phyloP scores from a whole-genome alignment of 64 coral and sea anemone species.

The Trachythela sp. region DNA sequence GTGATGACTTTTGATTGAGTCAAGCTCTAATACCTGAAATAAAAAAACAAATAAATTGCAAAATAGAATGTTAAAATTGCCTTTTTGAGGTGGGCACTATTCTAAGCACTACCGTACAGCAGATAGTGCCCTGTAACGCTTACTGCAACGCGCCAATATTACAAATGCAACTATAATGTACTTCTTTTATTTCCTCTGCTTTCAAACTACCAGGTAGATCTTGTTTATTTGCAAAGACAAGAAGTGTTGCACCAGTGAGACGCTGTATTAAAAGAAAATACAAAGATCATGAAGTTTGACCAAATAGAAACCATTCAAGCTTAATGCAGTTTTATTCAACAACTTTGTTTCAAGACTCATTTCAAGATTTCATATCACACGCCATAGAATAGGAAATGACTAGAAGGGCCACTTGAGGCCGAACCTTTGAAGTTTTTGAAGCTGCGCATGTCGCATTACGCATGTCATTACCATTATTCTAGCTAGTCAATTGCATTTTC shows the following conservation, averaged over 20 bases:
- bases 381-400: too few relatives aligned
- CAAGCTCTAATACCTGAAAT: constrained; percentile 65
- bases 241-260: constrained; percentile 78
- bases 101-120: too few relatives aligned
- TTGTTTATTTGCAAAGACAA: constrained; percentile 98
- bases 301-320: background rate
- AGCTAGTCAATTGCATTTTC: too few relatives aligned
- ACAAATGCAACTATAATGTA: constrained; percentile 24
- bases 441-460: too few relatives aligned
- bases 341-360: background rate
- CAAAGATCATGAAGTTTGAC: background rate
- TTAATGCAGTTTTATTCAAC: background rate
- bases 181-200: constrained; percentile 82
- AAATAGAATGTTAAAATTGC: too few relatives aligned
- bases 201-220: constrained; percentile 79
- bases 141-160: too few relatives aligned
- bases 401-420: too few relatives aligned
- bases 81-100: too few relatives aligned
- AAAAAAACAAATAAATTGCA: background rate
- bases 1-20: constrained; percentile 87
- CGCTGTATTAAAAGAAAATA: constrained; percentile 49
- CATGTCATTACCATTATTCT: too few relatives aligned
- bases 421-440: too few relatives aligned
- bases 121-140: too few relatives aligned
- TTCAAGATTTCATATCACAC: background rate